These are phyloP conservation scores for Adelognathus sp. DNA, from an alignment of 2,888 invertebrate genomes.

Conservation along the genomic window DNA sequence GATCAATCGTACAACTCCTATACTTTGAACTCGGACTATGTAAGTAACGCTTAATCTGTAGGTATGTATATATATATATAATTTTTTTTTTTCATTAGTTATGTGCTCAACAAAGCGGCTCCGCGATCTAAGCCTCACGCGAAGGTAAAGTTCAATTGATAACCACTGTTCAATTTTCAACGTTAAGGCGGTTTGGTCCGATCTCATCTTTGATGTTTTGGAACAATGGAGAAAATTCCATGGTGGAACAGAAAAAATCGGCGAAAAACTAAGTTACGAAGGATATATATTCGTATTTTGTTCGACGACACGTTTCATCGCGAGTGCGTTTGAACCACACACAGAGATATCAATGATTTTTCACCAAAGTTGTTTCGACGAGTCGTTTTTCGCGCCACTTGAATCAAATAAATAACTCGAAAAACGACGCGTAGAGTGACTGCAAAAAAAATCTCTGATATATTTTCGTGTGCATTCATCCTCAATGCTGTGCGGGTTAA, in stretches of 20 bases:
- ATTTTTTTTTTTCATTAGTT: conserved; percentile 51
- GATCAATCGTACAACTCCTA: conserved; percentile 54
- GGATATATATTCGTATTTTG: not conserved
- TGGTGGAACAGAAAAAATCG: conserved; percentile 20
- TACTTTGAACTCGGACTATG: conserved; percentile 65
- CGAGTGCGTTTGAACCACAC: too few relatives aligned
- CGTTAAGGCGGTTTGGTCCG: conserved; percentile 78
- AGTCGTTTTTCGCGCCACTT: not conserved
- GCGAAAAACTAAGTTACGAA: conserved; percentile 12
- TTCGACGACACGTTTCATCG: too few relatives aligned
- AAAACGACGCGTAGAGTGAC: too few relatives aligned
- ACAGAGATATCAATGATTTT: too few relatives aligned
- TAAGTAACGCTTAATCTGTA: conserved; percentile 67
- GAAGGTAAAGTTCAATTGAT: conserved; percentile 37
- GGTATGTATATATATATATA: conserved; percentile 59
- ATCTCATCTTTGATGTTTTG: conserved; percentile 65
- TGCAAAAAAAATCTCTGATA: too few relatives aligned
- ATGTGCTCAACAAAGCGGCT: conserved; percentile 75
- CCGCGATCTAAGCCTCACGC: conserved; percentile 28
- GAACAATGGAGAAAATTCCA: conserved; percentile 51
- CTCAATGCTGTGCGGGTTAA: conserved; percentile 3
- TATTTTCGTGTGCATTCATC: too few relatives aligned
- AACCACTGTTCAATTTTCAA: conserved; percentile 51
- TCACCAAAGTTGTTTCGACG: not conserved
- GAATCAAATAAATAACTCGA: too few relatives aligned